Percentiles rank a stretch among this genome's conserved stretches.
These are phyloP conservation scores for Chloroceryle amazona DNA, from an alignment of 2,797 vertebrate species.

Conservation along the genomic window DNA sequence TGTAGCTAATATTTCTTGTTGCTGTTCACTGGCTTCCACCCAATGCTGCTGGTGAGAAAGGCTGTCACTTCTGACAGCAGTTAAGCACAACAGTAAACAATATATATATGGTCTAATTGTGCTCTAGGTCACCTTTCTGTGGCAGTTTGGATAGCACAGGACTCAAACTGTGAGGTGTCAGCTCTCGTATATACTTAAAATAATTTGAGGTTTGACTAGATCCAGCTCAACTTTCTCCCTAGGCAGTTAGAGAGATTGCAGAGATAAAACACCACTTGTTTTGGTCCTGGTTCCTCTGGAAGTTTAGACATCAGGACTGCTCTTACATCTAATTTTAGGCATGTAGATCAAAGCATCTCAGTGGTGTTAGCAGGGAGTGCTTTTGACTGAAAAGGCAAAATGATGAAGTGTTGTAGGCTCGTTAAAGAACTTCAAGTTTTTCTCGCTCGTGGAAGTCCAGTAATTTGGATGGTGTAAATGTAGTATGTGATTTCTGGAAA, in stretches of 20 bases:
- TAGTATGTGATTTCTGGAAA: background rate
- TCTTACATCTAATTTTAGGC: background rate
- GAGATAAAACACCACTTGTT: background rate
- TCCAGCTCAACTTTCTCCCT: background rate
- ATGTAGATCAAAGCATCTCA: background rate
- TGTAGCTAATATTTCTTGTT: background rate
- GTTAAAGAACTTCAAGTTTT: background rate
- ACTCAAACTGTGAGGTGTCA: background rate
- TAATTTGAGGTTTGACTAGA: background rate
- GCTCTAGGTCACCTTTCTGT: background rate
- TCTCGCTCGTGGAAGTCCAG: background rate
- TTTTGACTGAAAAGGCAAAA: background rate
- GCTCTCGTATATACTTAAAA: background rate
- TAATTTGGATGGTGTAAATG: background rate
- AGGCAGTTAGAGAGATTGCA: background rate
- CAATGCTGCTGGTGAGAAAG: background rate
- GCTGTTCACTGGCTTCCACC: background rate
- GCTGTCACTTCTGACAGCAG: background rate
- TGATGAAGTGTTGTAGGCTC: background rate
- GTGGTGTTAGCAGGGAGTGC: background rate
- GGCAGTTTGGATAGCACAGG: background rate
- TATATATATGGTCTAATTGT: background rate
- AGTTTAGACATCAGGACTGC: background rate
- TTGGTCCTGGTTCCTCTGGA: background rate
- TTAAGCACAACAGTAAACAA: background rate